Evolutionary conservation across 1,140 invertebrate genomes (phyloP).

Genomic region (Reticulitermes speratus): DNA sequence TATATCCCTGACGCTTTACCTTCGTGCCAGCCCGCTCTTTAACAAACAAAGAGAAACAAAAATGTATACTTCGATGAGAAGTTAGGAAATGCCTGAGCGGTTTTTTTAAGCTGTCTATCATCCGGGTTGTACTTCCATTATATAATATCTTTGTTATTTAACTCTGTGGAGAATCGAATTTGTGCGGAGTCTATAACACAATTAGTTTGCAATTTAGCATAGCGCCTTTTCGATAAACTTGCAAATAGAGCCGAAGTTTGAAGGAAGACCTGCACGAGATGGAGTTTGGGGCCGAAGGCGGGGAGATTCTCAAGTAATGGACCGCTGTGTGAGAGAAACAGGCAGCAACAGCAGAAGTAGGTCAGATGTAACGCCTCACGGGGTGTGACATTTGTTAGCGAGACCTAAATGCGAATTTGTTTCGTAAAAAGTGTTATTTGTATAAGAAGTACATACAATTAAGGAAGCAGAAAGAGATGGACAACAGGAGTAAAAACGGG

Average conservation of each 20-base stretch:
- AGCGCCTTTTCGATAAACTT: slow-evolving; percentile 11
- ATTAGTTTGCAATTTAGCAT: slow-evolving; percentile 5
- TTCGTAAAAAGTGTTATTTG: not conserved
- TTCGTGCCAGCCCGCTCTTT: too few species aligned
- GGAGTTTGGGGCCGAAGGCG: not conserved
- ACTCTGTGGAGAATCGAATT: not conserved
- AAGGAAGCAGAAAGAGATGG: not conserved
- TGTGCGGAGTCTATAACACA: slow-evolving; percentile 11
- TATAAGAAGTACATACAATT: not conserved
- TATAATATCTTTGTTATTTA: slow-evolving; percentile 7
- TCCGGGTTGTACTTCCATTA: not conserved
- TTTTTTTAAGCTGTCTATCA: not conserved
- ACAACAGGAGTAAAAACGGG: too few species aligned
- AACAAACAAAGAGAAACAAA: too few species aligned
- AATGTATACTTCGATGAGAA: too few species aligned
- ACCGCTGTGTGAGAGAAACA: not conserved
- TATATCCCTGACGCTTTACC: too few species aligned
- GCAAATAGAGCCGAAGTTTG: not conserved
- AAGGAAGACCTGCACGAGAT: not conserved
- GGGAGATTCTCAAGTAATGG: not conserved
- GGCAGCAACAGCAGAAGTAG: not conserved
- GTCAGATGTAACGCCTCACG: not conserved
- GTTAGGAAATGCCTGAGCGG: too few species aligned
- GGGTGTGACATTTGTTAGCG: not conserved
- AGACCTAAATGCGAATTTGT: not conserved